Base-by-base conservation (phyloP, 2,113 vertebrate species). In the Odocoileus virginianus region DNA sequence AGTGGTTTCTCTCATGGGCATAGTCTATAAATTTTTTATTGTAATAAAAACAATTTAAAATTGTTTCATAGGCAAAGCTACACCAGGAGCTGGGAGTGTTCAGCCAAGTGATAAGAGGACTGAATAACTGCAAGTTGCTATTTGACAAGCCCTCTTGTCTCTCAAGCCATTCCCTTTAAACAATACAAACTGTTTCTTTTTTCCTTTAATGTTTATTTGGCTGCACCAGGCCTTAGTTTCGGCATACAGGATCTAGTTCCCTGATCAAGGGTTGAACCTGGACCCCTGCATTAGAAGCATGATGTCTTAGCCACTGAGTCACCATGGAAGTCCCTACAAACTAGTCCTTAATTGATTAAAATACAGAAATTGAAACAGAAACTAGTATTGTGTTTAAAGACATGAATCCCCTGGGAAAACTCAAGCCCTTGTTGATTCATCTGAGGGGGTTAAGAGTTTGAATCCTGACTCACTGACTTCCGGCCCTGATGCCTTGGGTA, bases 21-120 rank as follows among this genome's bases (percentile, higher is more conserved):
- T 52, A 52, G 17, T 71, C 27, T 71, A 58, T 21, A 61, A 88
- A 78, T 58, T 86, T 89, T 17, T 92, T 83, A 83, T 76, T 89
- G 36, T 74, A 87, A 92, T 92, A 81, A 83, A 96, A 90, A 58
- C 55, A 57, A 90, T 94, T 83, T 67, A 54, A 76, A 95, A 88
- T 52, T 14, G 10, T 87, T 96, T 95, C 33, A 58, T 43, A 85
- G 57, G 78, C 40, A 79, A 19, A 86, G 54, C 54, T 30, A 36
- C 52, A 9, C 11, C 82, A 47, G 55, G 36, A n/a, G 16, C 55
- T 79, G 57, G 43, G 43, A 30, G 12, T 52, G 30, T 54, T 83
- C 55, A 54, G n/a, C 7, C 21, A n/a, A 60, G 16, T 17, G 33
- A n/a, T n/a, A 28, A 58, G 47, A 54, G 30, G 54, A 61, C 19